Evolutionary conservation across 2,113 vertebrate genomes (phyloP), one percentile per base, ranked within the genome.

Genomic region (Sterna hirundo): DNA sequence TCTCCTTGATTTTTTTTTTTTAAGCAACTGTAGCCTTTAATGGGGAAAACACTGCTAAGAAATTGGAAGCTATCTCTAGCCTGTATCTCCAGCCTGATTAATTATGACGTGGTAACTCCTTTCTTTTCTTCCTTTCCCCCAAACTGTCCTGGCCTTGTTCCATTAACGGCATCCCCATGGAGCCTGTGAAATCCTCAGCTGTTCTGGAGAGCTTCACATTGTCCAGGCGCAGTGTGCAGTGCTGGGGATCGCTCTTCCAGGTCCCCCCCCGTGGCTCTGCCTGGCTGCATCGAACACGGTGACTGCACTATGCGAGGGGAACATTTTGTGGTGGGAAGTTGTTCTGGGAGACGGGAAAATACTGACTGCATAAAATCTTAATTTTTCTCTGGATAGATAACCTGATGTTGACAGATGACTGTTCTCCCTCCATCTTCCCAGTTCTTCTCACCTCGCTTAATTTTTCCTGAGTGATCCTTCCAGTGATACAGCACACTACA

Each of bases 251-350:
- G 15, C 23, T 90, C 32, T 84, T 82, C 38, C 81, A 78, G 34
- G 38, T 64, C 34, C 18, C 46, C 40, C 7, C 0, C 7, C 0
- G 1, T 38, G 40, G 7, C n/a, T 86, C 42, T 76, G 81, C 60
- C 74, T 85, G 0, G 0, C 75, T 55, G n/a, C 46, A 25, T 77
- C 49, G 36, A 57, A 44, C 15, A 8, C 0, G 2, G n/a, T 68
- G 85, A 51, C 52, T 68, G 57, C 93, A 55, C 61, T 68, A 17
- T 54, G 61, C 8, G 18, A 13, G 65, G 60, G 42, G 51, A 80
- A 40, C 30, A 29, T 49, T 83, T 74, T 78, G 54, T 78, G 61
- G 26, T 83, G 68, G 51, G 69, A 92, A 60, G 66, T 40, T 52
- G 17, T 40, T 94, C 36, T 40, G 88, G 71, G 70, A 94, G 55